Percentiles rank a stretch among this genome's conserved stretches.
These are phyloP conservation scores for human DNA, from an alignment of 2,113 vertebrate genomes.

Conservation along the genomic window DNA sequence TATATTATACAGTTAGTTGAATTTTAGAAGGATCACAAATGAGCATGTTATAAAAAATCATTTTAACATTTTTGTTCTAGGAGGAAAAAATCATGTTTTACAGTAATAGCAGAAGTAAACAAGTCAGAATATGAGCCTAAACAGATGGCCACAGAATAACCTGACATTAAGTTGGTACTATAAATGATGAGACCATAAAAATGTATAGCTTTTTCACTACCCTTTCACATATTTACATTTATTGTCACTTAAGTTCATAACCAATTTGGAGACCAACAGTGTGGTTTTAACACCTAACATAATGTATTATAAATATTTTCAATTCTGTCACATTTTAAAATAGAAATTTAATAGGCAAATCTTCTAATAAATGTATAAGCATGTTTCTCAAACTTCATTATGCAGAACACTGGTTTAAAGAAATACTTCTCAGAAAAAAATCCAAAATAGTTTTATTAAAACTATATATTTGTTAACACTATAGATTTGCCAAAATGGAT, in stretches of 20 bases:
- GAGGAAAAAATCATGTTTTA: neutral
- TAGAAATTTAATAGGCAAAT: neutral
- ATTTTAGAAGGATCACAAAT: neutral
- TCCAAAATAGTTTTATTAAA: constrained; percentile 2
- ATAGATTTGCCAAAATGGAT: neutral
- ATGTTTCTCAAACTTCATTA: neutral
- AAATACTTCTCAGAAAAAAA: neutral
- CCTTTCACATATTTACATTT: neutral
- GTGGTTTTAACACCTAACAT: neutral
- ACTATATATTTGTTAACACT: neutral
- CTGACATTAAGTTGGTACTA: neutral
- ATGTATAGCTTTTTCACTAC: neutral
- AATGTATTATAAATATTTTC: neutral
- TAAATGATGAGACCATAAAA: neutral
- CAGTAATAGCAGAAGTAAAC: neutral
- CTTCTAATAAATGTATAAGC: neutral
- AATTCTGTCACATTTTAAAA: neutral
- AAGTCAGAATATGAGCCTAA: neutral
- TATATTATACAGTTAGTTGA: neutral
- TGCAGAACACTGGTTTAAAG: neutral
- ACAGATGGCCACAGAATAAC: neutral
- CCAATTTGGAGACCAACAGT: neutral
- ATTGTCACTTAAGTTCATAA: neutral
- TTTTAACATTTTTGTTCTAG: neutral
- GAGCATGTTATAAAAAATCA: neutral